These are phyloP conservation scores for Calypte anna DNA, from an alignment of 2,113 vertebrate genomes.

Conservation along the genomic window DNA sequence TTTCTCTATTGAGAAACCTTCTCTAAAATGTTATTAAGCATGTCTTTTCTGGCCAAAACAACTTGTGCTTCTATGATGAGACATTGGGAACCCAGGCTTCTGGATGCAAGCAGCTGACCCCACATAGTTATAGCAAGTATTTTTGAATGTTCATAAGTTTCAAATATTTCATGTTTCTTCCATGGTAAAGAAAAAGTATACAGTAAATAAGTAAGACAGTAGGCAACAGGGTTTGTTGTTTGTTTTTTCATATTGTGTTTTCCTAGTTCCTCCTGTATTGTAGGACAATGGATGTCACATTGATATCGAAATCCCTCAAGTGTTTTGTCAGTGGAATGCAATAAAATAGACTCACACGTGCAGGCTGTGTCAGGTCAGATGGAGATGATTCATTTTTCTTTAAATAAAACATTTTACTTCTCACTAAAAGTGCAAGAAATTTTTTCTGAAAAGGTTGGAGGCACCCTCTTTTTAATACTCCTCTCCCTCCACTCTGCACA, in stretches of 20 bases:
- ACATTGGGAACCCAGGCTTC: rapidly evolving
- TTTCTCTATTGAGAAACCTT: neutral
- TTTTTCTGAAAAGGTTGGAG: neutral
- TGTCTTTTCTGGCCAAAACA: too few species aligned
- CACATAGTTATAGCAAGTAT: neutral
- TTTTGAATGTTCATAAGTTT: neutral
- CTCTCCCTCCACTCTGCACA: neutral
- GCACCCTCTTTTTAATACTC: neutral
- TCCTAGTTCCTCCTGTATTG: neutral
- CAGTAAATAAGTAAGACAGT: neutral
- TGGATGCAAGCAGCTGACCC: neutral
- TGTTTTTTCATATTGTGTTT: neutral
- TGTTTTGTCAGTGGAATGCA: neutral
- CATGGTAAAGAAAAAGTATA: neutral
- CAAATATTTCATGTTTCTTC: too few species aligned
- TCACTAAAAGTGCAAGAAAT: neutral
- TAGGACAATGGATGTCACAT: neutral
- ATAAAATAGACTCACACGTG: neutral
- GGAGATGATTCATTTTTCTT: neutral
- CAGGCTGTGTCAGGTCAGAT: neutral
- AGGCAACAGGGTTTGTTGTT: neutral
- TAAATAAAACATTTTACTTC: neutral
- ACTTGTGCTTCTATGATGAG: neutral
- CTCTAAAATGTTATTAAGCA: neutral
- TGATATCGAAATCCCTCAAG: neutral